phyloP scores from a whole-genome alignment of 2,888 invertebrate species.

The Heliconius charithonia region DNA sequence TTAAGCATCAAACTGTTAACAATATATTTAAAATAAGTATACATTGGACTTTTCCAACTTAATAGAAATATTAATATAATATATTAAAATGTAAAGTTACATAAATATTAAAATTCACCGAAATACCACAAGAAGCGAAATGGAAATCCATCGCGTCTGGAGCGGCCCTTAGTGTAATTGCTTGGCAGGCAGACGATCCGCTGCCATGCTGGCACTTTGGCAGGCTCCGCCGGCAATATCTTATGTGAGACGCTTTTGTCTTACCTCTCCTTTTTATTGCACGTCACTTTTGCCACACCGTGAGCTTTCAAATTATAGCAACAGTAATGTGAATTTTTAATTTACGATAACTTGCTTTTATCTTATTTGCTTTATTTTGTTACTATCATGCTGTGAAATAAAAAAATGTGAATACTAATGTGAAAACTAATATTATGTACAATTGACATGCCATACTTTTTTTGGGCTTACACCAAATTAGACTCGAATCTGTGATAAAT shows the following conservation, averaged over 20 bases:
- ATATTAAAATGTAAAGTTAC: neutral
- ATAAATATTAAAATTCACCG: neutral
- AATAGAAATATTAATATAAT: neutral
- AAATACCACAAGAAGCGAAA: conserved; percentile 30
- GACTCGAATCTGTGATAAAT: neutral
- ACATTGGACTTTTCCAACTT: neutral
- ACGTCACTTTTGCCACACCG: conserved; percentile 31
- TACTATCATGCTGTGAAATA: too few species aligned
- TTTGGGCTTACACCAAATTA: too few species aligned
- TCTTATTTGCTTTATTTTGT: neutral
- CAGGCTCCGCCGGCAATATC: conserved; percentile 42
- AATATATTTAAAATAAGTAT: neutral
- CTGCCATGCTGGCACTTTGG: conserved; percentile 42
- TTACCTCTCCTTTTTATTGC: conserved; percentile 38
- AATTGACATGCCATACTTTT: too few species aligned
- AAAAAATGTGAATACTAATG: too few species aligned
- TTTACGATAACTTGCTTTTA: neutral
- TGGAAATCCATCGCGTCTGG: conserved; percentile 35
- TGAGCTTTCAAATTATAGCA: conserved; percentile 29
- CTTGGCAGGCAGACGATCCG: conserved; percentile 45
- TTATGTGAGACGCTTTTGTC: conserved; percentile 41
- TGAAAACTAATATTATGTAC: too few species aligned
- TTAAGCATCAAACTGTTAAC: neutral
- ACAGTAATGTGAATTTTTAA: neutral
- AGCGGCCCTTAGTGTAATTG: conserved; percentile 45